phyloP scores from a whole-genome alignment of 2,888 invertebrate species.

The Nomada lathburiana region DNA sequence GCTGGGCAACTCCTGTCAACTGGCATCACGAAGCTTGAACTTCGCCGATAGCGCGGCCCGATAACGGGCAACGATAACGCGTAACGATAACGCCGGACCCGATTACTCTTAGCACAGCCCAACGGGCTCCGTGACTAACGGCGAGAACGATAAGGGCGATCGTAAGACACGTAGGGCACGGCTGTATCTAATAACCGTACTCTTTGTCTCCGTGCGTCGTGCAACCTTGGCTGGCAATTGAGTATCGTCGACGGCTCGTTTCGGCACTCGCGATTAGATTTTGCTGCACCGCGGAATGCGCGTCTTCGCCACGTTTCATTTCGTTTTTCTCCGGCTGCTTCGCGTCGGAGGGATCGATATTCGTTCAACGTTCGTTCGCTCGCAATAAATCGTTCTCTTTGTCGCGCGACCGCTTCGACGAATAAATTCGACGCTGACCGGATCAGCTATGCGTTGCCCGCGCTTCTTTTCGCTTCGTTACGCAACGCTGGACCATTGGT shows the following conservation, averaged over 20 bases:
- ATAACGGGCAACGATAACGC: conserved; percentile 79
- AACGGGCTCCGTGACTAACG: conserved; percentile 79
- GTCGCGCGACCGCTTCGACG: conserved; percentile 4
- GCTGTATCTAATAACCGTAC: conserved; percentile 71
- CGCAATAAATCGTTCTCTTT: background rate
- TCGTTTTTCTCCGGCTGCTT: background rate
- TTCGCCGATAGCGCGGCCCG: conserved; percentile 75
- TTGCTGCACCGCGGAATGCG: conserved; percentile 9
- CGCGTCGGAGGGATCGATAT: too few species aligned
- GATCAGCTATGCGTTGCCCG: conserved; percentile 2
- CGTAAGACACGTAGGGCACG: conserved; percentile 78
- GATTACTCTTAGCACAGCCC: conserved; percentile 77
- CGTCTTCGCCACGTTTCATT: background rate
- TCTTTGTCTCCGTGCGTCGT: conserved; percentile 64
- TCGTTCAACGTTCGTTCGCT: too few species aligned
- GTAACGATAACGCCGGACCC: conserved; percentile 78
- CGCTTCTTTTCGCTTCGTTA: conserved; percentile 45
- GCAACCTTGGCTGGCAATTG: background rate
- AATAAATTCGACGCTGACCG: too few species aligned
- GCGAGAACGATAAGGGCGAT: conserved; percentile 80
- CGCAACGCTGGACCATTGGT: conserved; percentile 35
- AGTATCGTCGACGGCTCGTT: conserved; percentile 45
- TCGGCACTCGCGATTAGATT: conserved; percentile 52
- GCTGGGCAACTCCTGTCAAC: conserved; percentile 46
- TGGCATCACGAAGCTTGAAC: conserved; percentile 70